Conservation (phyloP, 2,113 vertebrate species). For the Pangasianodon gigas region DNA sequence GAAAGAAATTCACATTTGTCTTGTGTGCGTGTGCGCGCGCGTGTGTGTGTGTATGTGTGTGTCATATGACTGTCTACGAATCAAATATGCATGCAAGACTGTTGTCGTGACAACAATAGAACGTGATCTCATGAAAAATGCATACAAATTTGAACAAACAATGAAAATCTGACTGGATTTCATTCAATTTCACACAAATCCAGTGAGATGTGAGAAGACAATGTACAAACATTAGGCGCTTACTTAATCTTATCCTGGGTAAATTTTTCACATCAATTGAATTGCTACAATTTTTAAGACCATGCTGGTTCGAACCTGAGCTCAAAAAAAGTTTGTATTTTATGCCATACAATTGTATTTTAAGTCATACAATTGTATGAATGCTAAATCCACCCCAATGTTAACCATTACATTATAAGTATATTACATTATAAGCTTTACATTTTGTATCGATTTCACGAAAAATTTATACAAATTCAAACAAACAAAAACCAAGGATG, state of each 20-base stretch:
- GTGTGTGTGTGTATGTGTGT: background rate
- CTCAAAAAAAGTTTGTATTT: background rate
- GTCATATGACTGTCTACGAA: background rate
- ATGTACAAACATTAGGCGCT: background rate
- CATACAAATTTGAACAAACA: constrained; percentile 9
- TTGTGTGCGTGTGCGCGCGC: background rate
- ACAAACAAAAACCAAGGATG: background rate
- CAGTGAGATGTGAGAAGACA: background rate
- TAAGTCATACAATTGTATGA: background rate
- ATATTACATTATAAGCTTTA: background rate
- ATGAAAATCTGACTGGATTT: background rate
- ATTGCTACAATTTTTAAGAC: background rate
- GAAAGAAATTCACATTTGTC: background rate
- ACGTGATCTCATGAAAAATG: constrained; percentile 8
- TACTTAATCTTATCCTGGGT: background rate
- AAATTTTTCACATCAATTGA: background rate
- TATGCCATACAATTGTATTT: background rate
- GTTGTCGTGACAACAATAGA: constrained; percentile 23
- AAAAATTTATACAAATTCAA: background rate
- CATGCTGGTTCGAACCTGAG: background rate
- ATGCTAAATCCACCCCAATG: background rate
- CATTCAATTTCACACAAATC: background rate
- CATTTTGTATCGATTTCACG: background rate
- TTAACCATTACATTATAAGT: background rate
- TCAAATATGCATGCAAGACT: background rate